These are phyloP conservation scores for Myrmecophaga tridactyla DNA, from an alignment of 2,113 vertebrate species.

Conservation along the genomic window DNA sequence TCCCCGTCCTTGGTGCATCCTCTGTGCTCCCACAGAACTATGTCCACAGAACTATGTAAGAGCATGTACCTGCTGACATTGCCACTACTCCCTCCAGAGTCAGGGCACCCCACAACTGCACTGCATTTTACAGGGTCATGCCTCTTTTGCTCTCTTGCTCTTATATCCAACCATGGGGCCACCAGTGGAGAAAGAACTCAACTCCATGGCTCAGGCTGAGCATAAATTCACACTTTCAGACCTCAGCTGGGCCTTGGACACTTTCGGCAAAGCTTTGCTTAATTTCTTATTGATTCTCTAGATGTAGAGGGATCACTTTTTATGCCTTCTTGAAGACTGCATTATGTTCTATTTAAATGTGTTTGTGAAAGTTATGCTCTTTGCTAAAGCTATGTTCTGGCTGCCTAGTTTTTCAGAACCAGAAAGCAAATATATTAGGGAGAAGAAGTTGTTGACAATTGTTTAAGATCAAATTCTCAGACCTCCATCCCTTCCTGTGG, in stretches of 20 bases:
- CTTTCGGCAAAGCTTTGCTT: background rate
- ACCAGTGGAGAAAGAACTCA: background rate
- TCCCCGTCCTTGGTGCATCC: no score
- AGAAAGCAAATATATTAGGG: constrained; percentile 37
- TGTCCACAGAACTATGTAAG: background rate
- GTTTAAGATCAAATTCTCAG: constrained; percentile 13
- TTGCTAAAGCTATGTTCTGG: constrained; percentile 54
- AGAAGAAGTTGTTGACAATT: background rate
- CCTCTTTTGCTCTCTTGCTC: background rate
- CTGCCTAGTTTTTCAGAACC: constrained; percentile 35
- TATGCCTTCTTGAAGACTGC: constrained; percentile 16
- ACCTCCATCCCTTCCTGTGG: background rate
- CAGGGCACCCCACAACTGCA: accelerated
- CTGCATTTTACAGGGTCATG: background rate
- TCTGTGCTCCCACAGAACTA: no score
- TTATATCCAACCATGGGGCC: background rate
- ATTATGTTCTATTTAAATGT: constrained; percentile 60
- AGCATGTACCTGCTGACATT: background rate
- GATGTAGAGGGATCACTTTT: constrained; percentile 1
- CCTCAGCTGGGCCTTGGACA: background rate
- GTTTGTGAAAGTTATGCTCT: constrained; percentile 50
- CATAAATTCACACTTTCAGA: background rate
- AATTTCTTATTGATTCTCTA: constrained; percentile 55
- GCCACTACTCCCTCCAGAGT: background rate
- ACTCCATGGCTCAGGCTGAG: background rate